Evolutionary conservation across 2,888 invertebrate genomes (phyloP).

Genomic region (Sussaba pulchella): DNA sequence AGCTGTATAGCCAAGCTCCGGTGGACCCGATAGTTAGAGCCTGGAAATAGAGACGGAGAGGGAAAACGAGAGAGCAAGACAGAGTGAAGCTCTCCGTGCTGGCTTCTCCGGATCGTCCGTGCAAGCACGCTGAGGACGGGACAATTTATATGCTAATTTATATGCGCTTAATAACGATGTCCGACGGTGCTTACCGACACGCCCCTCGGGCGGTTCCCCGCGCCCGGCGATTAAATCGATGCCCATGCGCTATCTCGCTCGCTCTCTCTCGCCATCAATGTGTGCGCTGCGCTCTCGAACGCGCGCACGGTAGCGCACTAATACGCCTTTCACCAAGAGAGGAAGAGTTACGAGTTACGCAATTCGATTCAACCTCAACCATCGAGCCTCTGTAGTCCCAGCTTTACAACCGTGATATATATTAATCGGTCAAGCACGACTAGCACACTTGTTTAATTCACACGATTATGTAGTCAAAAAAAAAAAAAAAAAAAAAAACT

Average conservation of each 20-base stretch:
- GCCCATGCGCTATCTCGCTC: constrained; percentile 63
- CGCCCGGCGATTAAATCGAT: constrained; percentile 79
- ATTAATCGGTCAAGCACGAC: constrained; percentile 2
- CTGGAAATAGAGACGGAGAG: constrained; percentile 38
- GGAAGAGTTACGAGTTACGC: constrained; percentile 40
- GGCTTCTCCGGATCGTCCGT: constrained; percentile 59
- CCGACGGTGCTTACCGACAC: constrained; percentile 83
- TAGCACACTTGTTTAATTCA: neutral
- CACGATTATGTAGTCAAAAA: too few species aligned
- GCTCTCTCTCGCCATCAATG: neutral
- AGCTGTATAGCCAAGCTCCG: constrained; percentile 69
- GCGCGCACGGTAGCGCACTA: constrained; percentile 50
- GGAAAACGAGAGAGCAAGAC: constrained; percentile 36
- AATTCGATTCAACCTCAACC: constrained; percentile 25
- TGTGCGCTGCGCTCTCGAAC: constrained; percentile 32
- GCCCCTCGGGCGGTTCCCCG: constrained; percentile 78
- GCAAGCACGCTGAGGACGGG: constrained; percentile 72
- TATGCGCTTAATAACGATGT: constrained; percentile 84
- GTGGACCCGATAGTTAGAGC: constrained; percentile 64
- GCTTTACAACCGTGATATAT: neutral
- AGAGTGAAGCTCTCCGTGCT: constrained; percentile 31
- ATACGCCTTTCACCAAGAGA: constrained; percentile 11
- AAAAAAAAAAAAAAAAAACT: neutral
- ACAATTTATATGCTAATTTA: constrained; percentile 85
- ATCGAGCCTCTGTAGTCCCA: constrained; percentile 21